Base-by-base conservation (phyloP, 1,140 invertebrate species). In the Thaumatotibia leucotreta region DNA sequence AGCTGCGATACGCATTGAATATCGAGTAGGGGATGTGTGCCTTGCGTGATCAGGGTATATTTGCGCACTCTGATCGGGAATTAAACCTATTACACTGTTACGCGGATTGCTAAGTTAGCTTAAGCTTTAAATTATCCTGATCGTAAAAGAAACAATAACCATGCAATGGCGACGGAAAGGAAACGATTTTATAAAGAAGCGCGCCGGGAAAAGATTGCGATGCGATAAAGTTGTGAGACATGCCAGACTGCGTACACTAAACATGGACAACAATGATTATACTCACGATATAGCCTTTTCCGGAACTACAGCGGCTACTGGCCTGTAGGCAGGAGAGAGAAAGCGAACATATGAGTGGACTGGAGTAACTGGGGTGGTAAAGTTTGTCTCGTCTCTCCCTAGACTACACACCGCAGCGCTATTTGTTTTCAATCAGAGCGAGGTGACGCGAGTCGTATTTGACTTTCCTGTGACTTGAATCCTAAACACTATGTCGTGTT, bases 221-320 rank as follows among this genome's bases (percentile, higher is more conserved):
- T 58, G 52, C 52, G 52, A 58, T 58, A 58, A 58, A 62, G 58
- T 67, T 71, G 70, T 80, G 66, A 72, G 63, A 76, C 71, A 73
- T 74, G 66, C 68, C 67, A 63, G 63, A 70, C 71, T 64, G 61
- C 67, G 74, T 64, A 72, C 65, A 70, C 61, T 77, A 82, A 74
- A 84, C 73, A 78, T 76, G 67, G 83, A 83, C 80, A 88, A 84
- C 81, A 86, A 76, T 84, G 79, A 89, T 79, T 79, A 92, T 93
- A 95, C 95, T 96, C 93, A 96, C 95, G 95, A 96, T 95, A 95
- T 96, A 96, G 94, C 95, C 95, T 94, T 95, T 95, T 93, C 95
- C 95, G 92, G 95, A 96, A 93, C 95, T 96, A 93, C 95, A 95
- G 92, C 95, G 94, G 93, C 95, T 96, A 94, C 95, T 96, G 91